Evolutionary conservation across 2,888 invertebrate species (phyloP).

Genomic region (Xestia c-nigrum): DNA sequence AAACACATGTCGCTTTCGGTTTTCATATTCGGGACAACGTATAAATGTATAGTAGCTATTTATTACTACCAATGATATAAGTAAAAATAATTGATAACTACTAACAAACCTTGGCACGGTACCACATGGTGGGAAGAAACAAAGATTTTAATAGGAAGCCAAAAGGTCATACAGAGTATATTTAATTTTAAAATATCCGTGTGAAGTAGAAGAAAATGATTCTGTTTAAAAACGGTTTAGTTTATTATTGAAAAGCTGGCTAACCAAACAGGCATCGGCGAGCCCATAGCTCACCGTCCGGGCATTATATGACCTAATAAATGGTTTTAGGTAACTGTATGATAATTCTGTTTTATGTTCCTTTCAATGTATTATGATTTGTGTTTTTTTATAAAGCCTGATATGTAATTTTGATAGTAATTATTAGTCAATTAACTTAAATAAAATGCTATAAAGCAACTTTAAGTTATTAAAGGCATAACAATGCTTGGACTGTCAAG

Average conservation of each 20-base stretch:
- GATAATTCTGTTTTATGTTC: too few species aligned
- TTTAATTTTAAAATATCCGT: neutral
- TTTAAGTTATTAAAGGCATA: neutral
- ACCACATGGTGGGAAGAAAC: neutral
- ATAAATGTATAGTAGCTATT: neutral
- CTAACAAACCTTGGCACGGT: neutral
- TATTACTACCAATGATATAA: neutral
- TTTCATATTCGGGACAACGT: neutral
- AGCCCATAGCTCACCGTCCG: too few species aligned
- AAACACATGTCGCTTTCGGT: neutral
- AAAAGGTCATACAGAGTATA: neutral
- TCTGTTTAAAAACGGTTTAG: neutral
- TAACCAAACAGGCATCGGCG: too few species aligned
- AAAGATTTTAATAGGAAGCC: neutral
- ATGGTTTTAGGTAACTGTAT: too few species aligned
- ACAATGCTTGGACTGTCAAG: neutral
- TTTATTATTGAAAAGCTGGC: neutral
- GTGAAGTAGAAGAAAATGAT: neutral
- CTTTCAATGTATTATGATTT: too few species aligned
- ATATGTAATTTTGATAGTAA: too few species aligned
- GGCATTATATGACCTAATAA: too few species aligned
- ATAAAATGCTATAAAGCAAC: too few species aligned
- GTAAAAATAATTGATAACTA: neutral
- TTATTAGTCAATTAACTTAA: too few species aligned
- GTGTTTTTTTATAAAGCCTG: too few species aligned